Percentiles rank a stretch among this genome's conserved stretches.
These are phyloP conservation scores for Erebia ligea DNA, from an alignment of 2,888 invertebrate genomes.

Conservation along the genomic window DNA sequence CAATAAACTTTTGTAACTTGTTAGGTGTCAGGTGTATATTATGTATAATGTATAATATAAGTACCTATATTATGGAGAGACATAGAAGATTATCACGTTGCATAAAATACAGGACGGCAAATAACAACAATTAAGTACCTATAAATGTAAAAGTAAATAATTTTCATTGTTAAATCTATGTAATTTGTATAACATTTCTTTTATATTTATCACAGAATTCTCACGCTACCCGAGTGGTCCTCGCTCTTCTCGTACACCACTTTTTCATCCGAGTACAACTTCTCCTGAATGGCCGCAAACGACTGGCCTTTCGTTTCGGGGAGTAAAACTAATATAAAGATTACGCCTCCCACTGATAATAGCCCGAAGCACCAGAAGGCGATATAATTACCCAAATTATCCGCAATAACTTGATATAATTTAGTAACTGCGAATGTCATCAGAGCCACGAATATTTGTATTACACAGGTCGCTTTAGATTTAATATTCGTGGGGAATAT, in stretches of 20 bases:
- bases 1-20: too few relatives aligned
- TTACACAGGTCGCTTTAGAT: constrained; percentile 85
- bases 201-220: constrained; percentile 48
- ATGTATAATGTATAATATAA: neutral
- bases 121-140: constrained; percentile 26
- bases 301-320: constrained; percentile 86
- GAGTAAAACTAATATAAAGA: constrained; percentile 77
- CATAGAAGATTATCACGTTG: neutral
- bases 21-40: neutral
- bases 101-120: constrained; percentile 22
- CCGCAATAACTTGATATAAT: constrained; percentile 80
- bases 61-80: too few relatives aligned
- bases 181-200: constrained; percentile 12
- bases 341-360: constrained; percentile 76
- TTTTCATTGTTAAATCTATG: constrained; percentile 42
- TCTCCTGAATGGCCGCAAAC: constrained; percentile 82
- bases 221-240: constrained; percentile 63
- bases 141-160: constrained; percentile 11
- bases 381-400: constrained; percentile 76
- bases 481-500: constrained; percentile 85
- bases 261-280: constrained; percentile 65
- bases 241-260: constrained; percentile 66
- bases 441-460: constrained; percentile 83
- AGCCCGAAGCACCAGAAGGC: constrained; percentile 82
- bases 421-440: constrained; percentile 84